Conservation (phyloP, 1,140 invertebrate species). For the Bombus superbus region DNA sequence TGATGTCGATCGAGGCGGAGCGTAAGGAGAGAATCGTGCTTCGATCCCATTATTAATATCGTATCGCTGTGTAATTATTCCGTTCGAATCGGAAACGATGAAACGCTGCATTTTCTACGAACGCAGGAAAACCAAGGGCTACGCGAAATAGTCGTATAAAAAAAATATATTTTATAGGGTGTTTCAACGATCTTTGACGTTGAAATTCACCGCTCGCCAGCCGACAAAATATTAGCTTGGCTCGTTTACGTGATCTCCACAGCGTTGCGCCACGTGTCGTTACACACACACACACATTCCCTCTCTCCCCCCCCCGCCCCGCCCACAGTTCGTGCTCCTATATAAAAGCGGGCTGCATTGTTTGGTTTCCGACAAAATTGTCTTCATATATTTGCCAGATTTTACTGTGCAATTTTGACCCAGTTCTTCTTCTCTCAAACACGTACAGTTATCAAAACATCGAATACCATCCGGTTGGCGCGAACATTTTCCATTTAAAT, state of each 20-base stretch:
- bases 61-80: neutral
- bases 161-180: neutral
- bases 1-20: conserved; percentile 8
- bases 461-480: neutral
- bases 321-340: neutral
- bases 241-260: neutral
- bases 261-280: conserved; percentile 13
- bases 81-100: neutral
- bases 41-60: neutral
- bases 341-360: conserved; percentile 9
- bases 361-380: neutral
- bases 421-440: conserved; percentile 5
- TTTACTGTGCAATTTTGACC: conserved; percentile 35
- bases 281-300: neutral
- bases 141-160: neutral
- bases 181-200: neutral
- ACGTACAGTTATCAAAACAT: neutral
- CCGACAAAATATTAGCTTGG: conserved; percentile 4
- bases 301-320: too few relatives aligned
- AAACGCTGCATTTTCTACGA: neutral
- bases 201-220: neutral
- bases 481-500: neutral
- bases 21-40: neutral
- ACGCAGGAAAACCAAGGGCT: neutral
- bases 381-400: neutral